phyloP scores from a whole-genome alignment of 2,888 invertebrate species.

The Melikaiella ostensackeni region DNA sequence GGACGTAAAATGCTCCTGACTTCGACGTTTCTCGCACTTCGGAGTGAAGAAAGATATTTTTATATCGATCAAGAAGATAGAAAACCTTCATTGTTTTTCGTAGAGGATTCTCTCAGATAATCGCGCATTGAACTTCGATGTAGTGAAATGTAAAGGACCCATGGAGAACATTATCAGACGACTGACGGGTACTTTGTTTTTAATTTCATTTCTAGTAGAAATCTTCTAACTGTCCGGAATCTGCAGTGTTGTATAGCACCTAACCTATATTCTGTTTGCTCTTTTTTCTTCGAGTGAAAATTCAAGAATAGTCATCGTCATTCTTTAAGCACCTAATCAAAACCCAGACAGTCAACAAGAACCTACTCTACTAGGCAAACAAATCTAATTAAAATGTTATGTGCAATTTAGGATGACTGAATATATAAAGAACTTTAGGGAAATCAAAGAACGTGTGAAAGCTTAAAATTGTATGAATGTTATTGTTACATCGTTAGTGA shows the following conservation, averaged over 20 bases:
- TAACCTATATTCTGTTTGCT: neutral
- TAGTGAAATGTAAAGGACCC: constrained; percentile 20
- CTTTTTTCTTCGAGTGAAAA: neutral
- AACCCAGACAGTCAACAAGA: neutral
- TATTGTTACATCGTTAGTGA: constrained; percentile 27
- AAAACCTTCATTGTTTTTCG: neutral
- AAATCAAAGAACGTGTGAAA: constrained; percentile 3
- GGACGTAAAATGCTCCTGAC: constrained; percentile 41
- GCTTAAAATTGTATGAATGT: constrained; percentile 29
- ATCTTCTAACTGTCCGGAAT: constrained; percentile 11
- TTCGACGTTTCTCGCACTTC: constrained; percentile 30
- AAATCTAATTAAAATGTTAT: neutral
- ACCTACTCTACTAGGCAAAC: constrained; percentile 26
- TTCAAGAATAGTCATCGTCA: neutral
- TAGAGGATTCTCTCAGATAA: neutral
- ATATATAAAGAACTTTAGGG: constrained; percentile 21
- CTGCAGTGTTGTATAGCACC: neutral
- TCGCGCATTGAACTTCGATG: neutral
- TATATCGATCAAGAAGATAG: constrained; percentile 21
- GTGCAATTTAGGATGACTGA: constrained; percentile 31
- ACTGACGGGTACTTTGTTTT: constrained; percentile 31
- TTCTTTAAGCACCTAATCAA: neutral
- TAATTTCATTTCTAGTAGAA: neutral
- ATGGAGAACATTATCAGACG: constrained; percentile 23
- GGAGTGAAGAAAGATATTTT: constrained; percentile 31